These are phyloP conservation scores for Amblyopsis hoosieri DNA, from an alignment of 2,797 vertebrate species.

Conservation along the genomic window DNA sequence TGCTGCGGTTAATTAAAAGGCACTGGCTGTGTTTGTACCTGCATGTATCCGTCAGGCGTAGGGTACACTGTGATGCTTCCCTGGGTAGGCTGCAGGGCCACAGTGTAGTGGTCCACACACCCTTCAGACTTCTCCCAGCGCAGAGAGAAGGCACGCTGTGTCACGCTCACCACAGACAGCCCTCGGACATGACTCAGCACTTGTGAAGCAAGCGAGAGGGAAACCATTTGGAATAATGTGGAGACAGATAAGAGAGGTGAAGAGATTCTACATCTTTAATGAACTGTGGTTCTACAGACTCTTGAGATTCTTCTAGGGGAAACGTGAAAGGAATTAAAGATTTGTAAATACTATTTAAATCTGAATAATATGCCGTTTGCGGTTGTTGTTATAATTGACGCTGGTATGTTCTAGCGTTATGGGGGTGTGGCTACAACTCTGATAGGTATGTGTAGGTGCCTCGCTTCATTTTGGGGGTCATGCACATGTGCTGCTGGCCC, in stretches of 20 bases:
- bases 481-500: neutral
- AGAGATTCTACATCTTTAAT: slow-evolving; percentile 21
- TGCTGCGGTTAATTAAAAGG: neutral
- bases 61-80: slow-evolving; percentile 80
- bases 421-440: too few species aligned
- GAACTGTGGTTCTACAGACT: neutral
- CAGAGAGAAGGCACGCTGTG: slow-evolving; percentile 73
- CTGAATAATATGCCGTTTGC: too few species aligned
- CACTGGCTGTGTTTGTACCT: slow-evolving; percentile 59
- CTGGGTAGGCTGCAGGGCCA: slow-evolving; percentile 79
- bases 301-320: too few species aligned
- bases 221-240: slow-evolving; percentile 3
- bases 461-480: too few species aligned
- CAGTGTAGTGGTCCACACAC: slow-evolving; percentile 76
- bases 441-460: too few species aligned
- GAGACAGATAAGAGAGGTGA: slow-evolving; percentile 19
- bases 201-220: slow-evolving; percentile 28
- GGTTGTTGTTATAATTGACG: too few species aligned
- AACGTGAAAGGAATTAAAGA: too few species aligned
- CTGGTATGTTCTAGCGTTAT: too few species aligned
- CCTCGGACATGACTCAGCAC: slow-evolving; percentile 54
- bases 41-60: slow-evolving; percentile 53
- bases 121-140: slow-evolving; percentile 76
- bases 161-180: slow-evolving; percentile 48
- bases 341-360: too few species aligned